Base-by-base conservation (phyloP, 2,888 invertebrate species). In the Polydrusus pterygomalis region DNA sequence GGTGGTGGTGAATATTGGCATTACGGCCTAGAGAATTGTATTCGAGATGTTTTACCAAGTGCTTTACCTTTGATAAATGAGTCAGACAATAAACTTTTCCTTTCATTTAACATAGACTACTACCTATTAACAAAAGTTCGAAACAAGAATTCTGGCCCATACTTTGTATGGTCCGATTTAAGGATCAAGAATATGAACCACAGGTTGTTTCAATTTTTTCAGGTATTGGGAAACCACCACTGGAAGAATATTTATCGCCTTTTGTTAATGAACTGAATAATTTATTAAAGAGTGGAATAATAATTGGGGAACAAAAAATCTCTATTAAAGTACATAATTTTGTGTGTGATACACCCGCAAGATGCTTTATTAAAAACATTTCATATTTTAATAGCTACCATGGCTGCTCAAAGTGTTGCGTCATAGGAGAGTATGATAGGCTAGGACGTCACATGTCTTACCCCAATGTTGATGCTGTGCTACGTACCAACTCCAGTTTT, bases 401-500 rank as follows among this genome's bases (percentile, higher is more conserved):
- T 74, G 79, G 80, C 18, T 80, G 81, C 63, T 62, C 75, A 68
- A 80, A 79, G 77, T 80, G 80, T 65, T 76, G 75, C 62, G 74
- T 75, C 63, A 69, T 71, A 65, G 80, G 79, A 18, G 78, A 77
- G 49, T 82, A 62, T 70, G 78, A 79, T 58, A 77, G 74, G 54
- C 56, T 69, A 58, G 78, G 78, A 58, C 64, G 78, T 18, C 78
- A 77, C 45, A 78, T 80, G 77, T 78, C 71, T 58, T 81, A 67
- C 67, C 79, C 77, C 17, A 70, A 70, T 73, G 75, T 75, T 15
- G 54, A 80, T 75, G 70, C 74, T 34, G 69, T 30, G 30, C 64
- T 71, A 34, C 74, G 79, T 74, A 79, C 79, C 10, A 75, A 81
- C 71, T 25, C 58, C 20, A 78, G 78, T 74, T 80, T 81, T 75